Evolutionary conservation across 2,888 invertebrate species (phyloP).

Genomic region (Ommatoiulus sabulosus): DNA sequence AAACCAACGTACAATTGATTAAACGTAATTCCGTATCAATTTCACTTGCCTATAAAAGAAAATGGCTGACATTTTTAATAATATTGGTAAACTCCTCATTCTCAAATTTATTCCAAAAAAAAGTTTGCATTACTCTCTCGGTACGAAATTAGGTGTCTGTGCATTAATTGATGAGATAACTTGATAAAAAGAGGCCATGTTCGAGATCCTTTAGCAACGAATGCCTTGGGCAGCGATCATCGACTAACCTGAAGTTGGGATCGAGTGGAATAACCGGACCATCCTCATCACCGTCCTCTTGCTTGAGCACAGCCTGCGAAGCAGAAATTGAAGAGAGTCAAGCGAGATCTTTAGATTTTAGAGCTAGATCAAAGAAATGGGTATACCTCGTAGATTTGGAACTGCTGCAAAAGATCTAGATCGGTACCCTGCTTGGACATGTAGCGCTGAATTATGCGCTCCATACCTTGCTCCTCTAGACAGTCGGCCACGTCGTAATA

Average conservation of each 20-base stretch:
- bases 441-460: constrained; percentile 85
- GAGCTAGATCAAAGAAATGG: background rate
- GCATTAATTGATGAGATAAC: no score
- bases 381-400: constrained; percentile 86
- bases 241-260: constrained; percentile 71
- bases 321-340: background rate
- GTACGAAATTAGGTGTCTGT: no score
- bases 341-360: background rate
- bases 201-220: no score
- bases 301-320: constrained; percentile 80
- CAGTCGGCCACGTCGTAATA: constrained; percentile 98
- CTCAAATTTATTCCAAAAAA: no score
- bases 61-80: no score
- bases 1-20: no score
- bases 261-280: constrained; percentile 74
- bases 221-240: no score
- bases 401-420: constrained; percentile 90
- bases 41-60: no score
- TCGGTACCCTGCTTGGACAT: constrained; percentile 94
- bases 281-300: constrained; percentile 84
- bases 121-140: no score
- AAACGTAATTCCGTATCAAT: no score
- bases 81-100: no score
- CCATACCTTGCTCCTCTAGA: constrained; percentile 93
- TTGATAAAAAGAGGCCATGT: no score